These are phyloP conservation scores for Dipodomys merriami DNA, from an alignment of 2,113 vertebrate species.

Conservation along the genomic window DNA sequence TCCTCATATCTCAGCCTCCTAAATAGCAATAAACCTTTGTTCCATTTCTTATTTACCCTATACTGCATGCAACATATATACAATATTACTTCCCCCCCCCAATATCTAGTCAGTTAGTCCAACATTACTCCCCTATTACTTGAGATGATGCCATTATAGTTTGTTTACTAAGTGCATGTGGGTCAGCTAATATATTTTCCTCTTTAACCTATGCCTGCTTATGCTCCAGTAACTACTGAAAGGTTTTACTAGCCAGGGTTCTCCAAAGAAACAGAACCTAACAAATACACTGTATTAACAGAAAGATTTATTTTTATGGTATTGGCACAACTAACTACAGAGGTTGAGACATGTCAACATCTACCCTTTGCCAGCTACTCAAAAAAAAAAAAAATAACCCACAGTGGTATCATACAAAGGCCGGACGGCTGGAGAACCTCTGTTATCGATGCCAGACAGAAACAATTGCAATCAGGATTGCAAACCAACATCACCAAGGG, in stretches of 20 bases:
- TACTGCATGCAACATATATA: background rate
- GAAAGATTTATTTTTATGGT: background rate
- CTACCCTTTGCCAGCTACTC: background rate
- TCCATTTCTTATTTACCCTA: background rate
- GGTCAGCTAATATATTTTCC: background rate
- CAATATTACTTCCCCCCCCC: background rate
- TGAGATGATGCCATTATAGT: background rate
- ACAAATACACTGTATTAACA: background rate
- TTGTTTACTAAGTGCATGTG: background rate
- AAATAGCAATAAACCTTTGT: background rate
- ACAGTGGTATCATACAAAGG: background rate
- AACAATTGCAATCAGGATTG: background rate
- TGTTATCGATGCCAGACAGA: background rate
- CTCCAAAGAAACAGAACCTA: background rate
- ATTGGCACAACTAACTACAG: background rate
- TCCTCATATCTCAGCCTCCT: no score
- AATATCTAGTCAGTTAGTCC: background rate
- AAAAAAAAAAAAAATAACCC: background rate
- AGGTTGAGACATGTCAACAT: background rate
- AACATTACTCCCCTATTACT: background rate
- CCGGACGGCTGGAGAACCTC: no score
- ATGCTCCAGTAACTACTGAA: background rate
- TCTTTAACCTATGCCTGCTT: background rate
- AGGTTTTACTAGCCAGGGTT: background rate
- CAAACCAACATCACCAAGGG: background rate